These are phyloP conservation scores for Erebia epiphron DNA, from an alignment of 2,888 invertebrate genomes.

Conservation along the genomic window DNA sequence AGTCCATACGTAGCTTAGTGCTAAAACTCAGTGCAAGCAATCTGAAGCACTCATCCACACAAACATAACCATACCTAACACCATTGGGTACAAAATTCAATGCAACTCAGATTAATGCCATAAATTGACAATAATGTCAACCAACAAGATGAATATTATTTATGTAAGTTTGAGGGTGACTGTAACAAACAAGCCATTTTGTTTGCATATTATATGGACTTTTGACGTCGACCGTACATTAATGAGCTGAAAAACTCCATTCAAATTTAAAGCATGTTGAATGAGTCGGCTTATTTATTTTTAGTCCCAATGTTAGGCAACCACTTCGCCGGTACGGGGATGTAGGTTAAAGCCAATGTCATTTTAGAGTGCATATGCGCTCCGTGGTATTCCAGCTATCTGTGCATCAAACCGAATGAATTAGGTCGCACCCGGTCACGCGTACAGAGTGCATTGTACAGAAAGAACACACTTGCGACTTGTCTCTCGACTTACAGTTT, in stretches of 20 bases:
- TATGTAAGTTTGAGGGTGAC: no score
- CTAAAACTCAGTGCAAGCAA: no score
- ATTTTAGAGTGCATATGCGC: conserved; percentile 24
- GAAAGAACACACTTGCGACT: not conserved
- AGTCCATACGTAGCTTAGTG: no score
- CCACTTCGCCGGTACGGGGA: conserved; percentile 22
- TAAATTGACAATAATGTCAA: no score
- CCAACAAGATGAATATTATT: no score
- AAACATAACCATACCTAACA: no score
- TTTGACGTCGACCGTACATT: no score
- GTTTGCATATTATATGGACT: no score
- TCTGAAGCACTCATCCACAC: no score
- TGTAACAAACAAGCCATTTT: no score
- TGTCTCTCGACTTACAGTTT: conserved; percentile 3
- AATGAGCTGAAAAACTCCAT: conserved; percentile 26
- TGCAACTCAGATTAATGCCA: no score
- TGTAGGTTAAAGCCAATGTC: conserved; percentile 40
- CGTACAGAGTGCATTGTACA: not conserved
- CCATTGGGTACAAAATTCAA: no score
- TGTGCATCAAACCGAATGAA: conserved; percentile 4
- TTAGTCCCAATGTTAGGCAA: conserved; percentile 36
- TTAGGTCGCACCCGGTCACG: conserved; percentile 1
- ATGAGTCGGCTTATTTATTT: conserved; percentile 34
- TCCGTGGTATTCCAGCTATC: conserved; percentile 10
- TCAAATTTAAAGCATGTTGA: conserved; percentile 29